A percentile compares a stretch with the other conserved stretches of the same genome.
phyloP scores from a whole-genome alignment of 2,113 vertebrate species.

The Lepisosteus oculatus region DNA sequence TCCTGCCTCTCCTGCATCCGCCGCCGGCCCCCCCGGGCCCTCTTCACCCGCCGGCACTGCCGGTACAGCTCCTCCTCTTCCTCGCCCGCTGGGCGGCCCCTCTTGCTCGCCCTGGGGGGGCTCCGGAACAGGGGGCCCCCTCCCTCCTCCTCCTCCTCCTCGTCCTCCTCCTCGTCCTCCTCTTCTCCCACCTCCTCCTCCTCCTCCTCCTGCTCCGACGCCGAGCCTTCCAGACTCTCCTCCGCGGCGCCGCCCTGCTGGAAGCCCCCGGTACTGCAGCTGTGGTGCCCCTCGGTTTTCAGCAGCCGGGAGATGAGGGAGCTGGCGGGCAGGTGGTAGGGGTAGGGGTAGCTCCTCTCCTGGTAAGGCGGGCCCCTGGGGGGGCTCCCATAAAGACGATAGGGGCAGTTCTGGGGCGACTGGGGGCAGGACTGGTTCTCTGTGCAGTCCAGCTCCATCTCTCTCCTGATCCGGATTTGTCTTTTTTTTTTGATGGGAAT shows the following conservation, averaged over 20 bases:
- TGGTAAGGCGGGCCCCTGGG: slow-evolving; percentile 41
- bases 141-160: slow-evolving; percentile 27
- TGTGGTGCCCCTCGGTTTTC: slow-evolving; percentile 47
- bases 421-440: neutral
- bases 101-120: slow-evolving; percentile 30
- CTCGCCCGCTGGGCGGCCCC: slow-evolving; percentile 25
- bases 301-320: slow-evolving; percentile 63
- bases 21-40: slow-evolving; percentile 46
- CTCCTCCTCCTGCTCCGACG: slow-evolving; percentile 32
- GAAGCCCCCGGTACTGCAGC: slow-evolving; percentile 40
- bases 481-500: no score
- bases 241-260: slow-evolving; percentile 21
- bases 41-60: slow-evolving; percentile 54
- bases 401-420: slow-evolving; percentile 42
- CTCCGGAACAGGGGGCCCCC: slow-evolving; percentile 11
- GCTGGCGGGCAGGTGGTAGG: slow-evolving; percentile 41
- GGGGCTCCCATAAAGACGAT: slow-evolving; percentile 46
- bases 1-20: slow-evolving; percentile 36
- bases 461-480: neutral
- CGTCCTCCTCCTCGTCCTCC: slow-evolving; percentile 30
- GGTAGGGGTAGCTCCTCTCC: slow-evolving; percentile 25
- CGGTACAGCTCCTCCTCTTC: slow-evolving; percentile 47
- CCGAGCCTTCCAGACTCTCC: slow-evolving; percentile 33
- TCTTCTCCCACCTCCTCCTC: slow-evolving; percentile 30
- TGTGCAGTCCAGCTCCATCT: neutral